Evolutionary conservation across 2,888 invertebrate species (phyloP).

Genomic region (Myopa tessellatipennis): DNA sequence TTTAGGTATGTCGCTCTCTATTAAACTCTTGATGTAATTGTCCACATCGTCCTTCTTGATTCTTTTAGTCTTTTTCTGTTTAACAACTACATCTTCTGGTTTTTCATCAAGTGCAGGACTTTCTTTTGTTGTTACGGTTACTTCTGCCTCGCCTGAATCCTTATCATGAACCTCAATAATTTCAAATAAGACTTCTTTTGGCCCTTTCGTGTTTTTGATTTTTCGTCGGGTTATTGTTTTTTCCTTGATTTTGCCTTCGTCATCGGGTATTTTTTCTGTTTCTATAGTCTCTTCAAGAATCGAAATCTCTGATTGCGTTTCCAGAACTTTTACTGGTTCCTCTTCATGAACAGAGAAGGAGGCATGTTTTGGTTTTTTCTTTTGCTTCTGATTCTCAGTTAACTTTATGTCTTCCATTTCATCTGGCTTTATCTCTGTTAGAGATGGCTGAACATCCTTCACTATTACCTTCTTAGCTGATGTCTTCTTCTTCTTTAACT

Average conservation of each 20-base stretch:
- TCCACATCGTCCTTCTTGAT: constrained; percentile 63
- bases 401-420: constrained; percentile 31
- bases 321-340: constrained; percentile 45
- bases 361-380: constrained; percentile 21
- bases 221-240: constrained; percentile 63
- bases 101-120: constrained; percentile 45
- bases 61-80: constrained; percentile 58
- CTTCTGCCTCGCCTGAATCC: constrained; percentile 65
- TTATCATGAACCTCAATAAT: constrained; percentile 68
- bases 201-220: constrained; percentile 65
- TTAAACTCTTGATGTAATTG: constrained; percentile 62
- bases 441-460: constrained; percentile 48
- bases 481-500: constrained; percentile 59
- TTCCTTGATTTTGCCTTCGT: constrained; percentile 62
- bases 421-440: constrained; percentile 37
- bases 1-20: constrained; percentile 59
- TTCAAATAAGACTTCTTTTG: constrained; percentile 66
- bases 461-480: constrained; percentile 48
- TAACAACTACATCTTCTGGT: constrained; percentile 45
- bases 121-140: constrained; percentile 58
- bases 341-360: constrained; percentile 48
- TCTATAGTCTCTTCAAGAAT: constrained; percentile 60
- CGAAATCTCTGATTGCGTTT: constrained; percentile 51
- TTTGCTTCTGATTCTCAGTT: constrained; percentile 37
- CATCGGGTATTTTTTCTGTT: constrained; percentile 57